These are phyloP conservation scores for Drosophila suzukii DNA, from an alignment of 1,140 invertebrate species.

Conservation along the genomic window DNA sequence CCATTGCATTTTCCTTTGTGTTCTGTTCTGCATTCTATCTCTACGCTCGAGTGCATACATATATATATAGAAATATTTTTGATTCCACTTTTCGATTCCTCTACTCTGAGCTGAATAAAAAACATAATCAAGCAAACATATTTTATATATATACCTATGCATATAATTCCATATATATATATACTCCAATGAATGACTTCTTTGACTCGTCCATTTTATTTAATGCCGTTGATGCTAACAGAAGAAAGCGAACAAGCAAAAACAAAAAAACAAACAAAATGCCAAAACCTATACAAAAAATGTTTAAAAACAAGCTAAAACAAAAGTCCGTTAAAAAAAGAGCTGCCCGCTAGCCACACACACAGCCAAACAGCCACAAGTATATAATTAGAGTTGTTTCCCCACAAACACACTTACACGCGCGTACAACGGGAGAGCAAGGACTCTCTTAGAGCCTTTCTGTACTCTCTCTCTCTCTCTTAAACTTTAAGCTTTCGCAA, in stretches of 20 bases:
- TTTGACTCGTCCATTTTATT: conserved; percentile 85
- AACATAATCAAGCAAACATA: conserved; percentile 30
- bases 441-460: conserved; percentile 28
- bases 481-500: conserved; percentile 26
- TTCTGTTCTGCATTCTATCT: conserved; percentile 23
- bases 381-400: conserved; percentile 20
- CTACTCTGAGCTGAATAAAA: conserved; percentile 3
- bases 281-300: conserved; percentile 47
- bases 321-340: conserved; percentile 28
- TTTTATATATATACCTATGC: conserved; percentile 58
- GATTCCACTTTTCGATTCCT: conserved; percentile 21
- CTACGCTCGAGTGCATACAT: conserved; percentile 24
- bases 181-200: conserved; percentile 83
- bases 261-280: conserved; percentile 37
- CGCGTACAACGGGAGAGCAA: conserved; percentile 18
- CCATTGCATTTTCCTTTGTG: conserved; percentile 49
- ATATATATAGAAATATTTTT: conserved; percentile 60
- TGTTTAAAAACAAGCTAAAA: conserved; percentile 34
- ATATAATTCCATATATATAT: conserved; percentile 56
- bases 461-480: conserved; percentile 1
- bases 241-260: conserved; percentile 71
- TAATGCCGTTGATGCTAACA: conserved; percentile 83
- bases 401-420: conserved; percentile 11
- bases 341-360: conserved; percentile 52
- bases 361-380: conserved; percentile 42